Percentiles rank a stretch among this genome's conserved stretches.
phyloP scores from a whole-genome alignment of 2,888 invertebrate species.

The Chloroclystis v-ata region DNA sequence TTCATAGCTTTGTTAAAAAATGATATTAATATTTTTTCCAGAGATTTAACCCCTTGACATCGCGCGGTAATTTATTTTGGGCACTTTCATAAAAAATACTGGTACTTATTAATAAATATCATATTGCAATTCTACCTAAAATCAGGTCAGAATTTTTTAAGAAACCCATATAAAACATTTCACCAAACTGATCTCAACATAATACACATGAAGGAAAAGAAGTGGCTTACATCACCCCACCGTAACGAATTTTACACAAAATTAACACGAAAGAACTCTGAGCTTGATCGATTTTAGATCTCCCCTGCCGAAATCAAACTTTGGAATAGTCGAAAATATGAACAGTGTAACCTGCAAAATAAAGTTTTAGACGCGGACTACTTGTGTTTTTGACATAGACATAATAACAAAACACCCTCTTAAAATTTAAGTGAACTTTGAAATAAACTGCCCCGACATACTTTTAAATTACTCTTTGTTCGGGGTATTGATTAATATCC shows the following conservation, averaged over 20 bases:
- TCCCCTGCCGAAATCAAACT: constrained; percentile 22
- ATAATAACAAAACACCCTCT: constrained; percentile 7
- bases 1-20: too few relatives aligned
- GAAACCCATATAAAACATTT: constrained; percentile 14
- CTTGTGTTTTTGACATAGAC: too few relatives aligned
- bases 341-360: too few relatives aligned
- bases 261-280: constrained; percentile 53
- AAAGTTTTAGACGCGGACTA: too few relatives aligned
- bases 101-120: too few relatives aligned
- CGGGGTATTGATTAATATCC: constrained; percentile 60
- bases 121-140: too few relatives aligned
- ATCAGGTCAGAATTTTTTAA: constrained; percentile 10
- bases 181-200: constrained; percentile 17
- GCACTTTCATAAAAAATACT: too few relatives aligned
- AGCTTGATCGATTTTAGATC: constrained; percentile 23
- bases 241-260: constrained; percentile 55
- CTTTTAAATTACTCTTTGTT: constrained; percentile 65
- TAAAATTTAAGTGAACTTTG: constrained; percentile 27
- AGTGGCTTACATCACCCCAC: constrained; percentile 42
- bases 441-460: constrained; percentile 53
- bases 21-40: too few relatives aligned
- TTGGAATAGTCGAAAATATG: background rate
- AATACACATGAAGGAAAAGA: constrained; percentile 37
- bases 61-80: too few relatives aligned
- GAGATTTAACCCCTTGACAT: too few relatives aligned